phyloP scores from a whole-genome alignment of 2,888 invertebrate species.

The Acronicta alni region DNA sequence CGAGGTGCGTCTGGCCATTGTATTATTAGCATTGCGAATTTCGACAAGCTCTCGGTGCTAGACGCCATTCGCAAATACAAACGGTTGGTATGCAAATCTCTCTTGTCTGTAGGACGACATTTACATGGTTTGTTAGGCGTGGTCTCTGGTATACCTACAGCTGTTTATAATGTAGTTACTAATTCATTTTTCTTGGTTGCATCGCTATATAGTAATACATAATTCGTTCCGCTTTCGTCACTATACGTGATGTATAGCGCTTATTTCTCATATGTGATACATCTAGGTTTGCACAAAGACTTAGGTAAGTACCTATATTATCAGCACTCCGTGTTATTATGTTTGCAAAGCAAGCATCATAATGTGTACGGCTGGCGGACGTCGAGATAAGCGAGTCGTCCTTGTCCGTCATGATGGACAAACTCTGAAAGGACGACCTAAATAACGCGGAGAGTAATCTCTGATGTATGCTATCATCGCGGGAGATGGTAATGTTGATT shows the following conservation, averaged over 20 bases:
- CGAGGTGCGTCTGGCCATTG: conserved; percentile 83
- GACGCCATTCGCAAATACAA: conserved; percentile 80
- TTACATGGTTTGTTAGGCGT: conserved; percentile 68
- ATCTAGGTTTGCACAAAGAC: conserved; percentile 46
- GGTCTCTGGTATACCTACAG: conserved; percentile 52
- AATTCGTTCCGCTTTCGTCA: conserved; percentile 29
- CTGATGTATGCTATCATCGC: conserved; percentile 54
- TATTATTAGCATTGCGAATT: conserved; percentile 86
- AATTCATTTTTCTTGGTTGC: conserved; percentile 33
- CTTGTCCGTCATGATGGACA: conserved; percentile 66
- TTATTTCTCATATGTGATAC: conserved; percentile 40
- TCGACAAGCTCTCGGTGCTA: conserved; percentile 80
- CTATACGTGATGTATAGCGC: conserved; percentile 33
- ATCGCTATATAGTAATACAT: conserved; percentile 29
- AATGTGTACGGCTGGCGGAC: conserved; percentile 60
- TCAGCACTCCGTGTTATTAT: conserved; percentile 61
- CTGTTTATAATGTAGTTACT: conserved; percentile 23
- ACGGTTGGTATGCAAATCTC: conserved; percentile 80
- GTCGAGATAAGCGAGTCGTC: conserved; percentile 69
- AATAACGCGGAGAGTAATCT: conserved; percentile 60
- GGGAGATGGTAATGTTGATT: conserved; percentile 61
- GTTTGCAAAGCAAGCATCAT: conserved; percentile 72
- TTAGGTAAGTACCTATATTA: conserved; percentile 44
- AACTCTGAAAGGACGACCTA: conserved; percentile 65
- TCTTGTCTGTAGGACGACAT: conserved; percentile 70